phyloP scores from a whole-genome alignment of 2,797 vertebrate species.

The Bovichtus diacanthus region DNA sequence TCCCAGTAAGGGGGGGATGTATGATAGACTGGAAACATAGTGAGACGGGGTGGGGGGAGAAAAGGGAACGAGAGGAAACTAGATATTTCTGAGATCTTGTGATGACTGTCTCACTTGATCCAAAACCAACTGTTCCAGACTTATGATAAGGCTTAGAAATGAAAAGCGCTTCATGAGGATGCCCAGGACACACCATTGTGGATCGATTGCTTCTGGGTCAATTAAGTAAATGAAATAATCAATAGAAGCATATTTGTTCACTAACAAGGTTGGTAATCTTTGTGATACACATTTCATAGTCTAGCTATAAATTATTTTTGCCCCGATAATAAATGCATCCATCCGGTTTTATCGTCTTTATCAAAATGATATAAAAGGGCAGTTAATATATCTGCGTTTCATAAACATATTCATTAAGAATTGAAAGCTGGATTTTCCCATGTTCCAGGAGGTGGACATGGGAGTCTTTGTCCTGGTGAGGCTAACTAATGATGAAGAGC shows the following conservation, averaged over 20 bases:
- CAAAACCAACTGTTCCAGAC: slow-evolving; percentile 43
- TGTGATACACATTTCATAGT: slow-evolving; percentile 21
- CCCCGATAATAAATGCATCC: slow-evolving; percentile 32
- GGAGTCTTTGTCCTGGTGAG: slow-evolving; percentile 72
- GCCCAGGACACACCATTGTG: neutral
- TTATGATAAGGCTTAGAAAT: slow-evolving; percentile 60
- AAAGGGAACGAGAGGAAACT: slow-evolving; percentile 66
- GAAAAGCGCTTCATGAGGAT: slow-evolving; percentile 28
- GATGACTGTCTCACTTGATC: slow-evolving; percentile 75
- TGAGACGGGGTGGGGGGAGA: slow-evolving; percentile 53
- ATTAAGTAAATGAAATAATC: slow-evolving; percentile 29
- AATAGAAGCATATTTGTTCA: slow-evolving; percentile 28
- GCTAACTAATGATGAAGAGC: slow-evolving; percentile 77
- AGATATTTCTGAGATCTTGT: slow-evolving; percentile 79
- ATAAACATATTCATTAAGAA: slow-evolving; percentile 80
- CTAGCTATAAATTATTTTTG: slow-evolving; percentile 34
- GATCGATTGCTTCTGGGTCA: slow-evolving; percentile 18
- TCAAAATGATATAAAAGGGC: slow-evolving; percentile 59
- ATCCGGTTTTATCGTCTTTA: slow-evolving; percentile 36
- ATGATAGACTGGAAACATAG: slow-evolving; percentile 84
- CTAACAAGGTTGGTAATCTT: neutral
- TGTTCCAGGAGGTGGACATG: slow-evolving; percentile 64
- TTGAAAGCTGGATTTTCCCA: slow-evolving; percentile 60
- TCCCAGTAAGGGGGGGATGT: slow-evolving; percentile 84
- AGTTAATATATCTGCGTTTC: slow-evolving; percentile 54